A percentile compares a stretch with the other conserved stretches of the same genome.
Evolutionary conservation across 2,888 invertebrate genomes (phyloP).

Genomic region (Drosophila quinaria): DNA sequence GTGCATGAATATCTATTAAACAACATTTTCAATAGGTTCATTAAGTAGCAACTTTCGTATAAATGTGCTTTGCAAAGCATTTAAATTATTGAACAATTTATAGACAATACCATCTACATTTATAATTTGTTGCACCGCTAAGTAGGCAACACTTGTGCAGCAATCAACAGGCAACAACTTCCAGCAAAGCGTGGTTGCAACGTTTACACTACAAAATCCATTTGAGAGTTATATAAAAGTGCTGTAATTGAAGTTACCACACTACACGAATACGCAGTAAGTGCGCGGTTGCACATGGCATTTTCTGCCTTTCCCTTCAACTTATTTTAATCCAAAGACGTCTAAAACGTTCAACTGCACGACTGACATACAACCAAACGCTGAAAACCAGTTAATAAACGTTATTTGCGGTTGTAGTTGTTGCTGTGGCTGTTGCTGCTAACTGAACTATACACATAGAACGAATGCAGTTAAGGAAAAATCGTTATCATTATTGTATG

Average conservation of each 20-base stretch:
- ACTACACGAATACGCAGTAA: constrained; percentile 57
- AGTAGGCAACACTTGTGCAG: constrained; percentile 45
- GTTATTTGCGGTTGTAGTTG: constrained; percentile 63
- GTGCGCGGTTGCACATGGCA: constrained; percentile 34
- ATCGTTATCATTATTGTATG: constrained; percentile 75
- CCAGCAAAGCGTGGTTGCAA: constrained; percentile 9
- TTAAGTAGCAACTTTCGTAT: background rate
- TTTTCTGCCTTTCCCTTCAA: background rate
- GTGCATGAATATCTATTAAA: too few species aligned
- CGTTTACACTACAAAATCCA: constrained; percentile 50
- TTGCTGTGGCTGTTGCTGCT: constrained; percentile 48
- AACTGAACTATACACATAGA: constrained; percentile 28
- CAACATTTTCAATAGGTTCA: background rate
- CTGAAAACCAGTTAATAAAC: constrained; percentile 70
- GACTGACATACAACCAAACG: constrained; percentile 28
- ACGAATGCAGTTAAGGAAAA: constrained; percentile 64
- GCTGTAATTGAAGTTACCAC: constrained; percentile 51
- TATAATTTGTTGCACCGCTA: constrained; percentile 2
- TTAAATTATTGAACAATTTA: background rate
- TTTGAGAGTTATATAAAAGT: constrained; percentile 45
- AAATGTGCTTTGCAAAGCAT: background rate
- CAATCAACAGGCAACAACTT: constrained; percentile 56
- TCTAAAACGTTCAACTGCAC: constrained; percentile 47
- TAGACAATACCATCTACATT: background rate
- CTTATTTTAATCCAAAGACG: constrained; percentile 10